Evolutionary conservation across 2,113 vertebrate genomes (phyloP).

Genomic region (Fulmarus glacialis): DNA sequence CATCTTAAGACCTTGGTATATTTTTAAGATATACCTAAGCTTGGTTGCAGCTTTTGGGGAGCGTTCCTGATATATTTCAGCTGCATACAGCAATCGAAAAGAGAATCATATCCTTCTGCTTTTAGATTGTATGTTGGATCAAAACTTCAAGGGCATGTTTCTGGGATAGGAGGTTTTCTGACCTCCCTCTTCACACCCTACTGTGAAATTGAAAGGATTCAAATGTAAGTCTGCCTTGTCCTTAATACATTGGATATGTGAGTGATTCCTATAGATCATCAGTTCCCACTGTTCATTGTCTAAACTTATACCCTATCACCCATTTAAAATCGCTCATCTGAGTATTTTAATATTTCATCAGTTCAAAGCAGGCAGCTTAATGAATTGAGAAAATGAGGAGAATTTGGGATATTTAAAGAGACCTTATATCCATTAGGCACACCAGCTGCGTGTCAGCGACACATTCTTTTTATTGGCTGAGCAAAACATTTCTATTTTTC

Average conservation of each 20-base stretch:
- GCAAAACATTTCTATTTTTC: not conserved
- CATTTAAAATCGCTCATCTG: not conserved
- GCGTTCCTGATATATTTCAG: not conserved
- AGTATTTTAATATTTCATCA: not conserved
- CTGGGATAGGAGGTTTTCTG: not conserved
- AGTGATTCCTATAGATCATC: not conserved
- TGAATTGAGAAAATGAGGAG: not conserved
- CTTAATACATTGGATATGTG: not conserved
- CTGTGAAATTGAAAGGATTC: not conserved
- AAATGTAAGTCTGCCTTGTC: not conserved
- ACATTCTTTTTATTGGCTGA: not conserved
- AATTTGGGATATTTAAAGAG: not conserved
- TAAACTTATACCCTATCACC: not conserved
- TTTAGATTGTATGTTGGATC: not conserved
- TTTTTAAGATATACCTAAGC: not conserved
- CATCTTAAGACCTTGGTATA: not conserved
- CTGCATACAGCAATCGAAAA: fast-evolving
- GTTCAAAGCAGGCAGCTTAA: not conserved
- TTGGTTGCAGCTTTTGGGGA: not conserved
- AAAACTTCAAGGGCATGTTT: not conserved
- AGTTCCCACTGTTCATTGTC: not conserved
- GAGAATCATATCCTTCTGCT: not conserved
- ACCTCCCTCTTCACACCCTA: not conserved
- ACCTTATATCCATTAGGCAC: not conserved
- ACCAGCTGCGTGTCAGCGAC: not conserved